A percentile compares a stretch with the other conserved stretches of the same genome.
Conservation (phyloP, 2,888 invertebrate genomes). For the Steinernema hermaphroditum region DNA sequence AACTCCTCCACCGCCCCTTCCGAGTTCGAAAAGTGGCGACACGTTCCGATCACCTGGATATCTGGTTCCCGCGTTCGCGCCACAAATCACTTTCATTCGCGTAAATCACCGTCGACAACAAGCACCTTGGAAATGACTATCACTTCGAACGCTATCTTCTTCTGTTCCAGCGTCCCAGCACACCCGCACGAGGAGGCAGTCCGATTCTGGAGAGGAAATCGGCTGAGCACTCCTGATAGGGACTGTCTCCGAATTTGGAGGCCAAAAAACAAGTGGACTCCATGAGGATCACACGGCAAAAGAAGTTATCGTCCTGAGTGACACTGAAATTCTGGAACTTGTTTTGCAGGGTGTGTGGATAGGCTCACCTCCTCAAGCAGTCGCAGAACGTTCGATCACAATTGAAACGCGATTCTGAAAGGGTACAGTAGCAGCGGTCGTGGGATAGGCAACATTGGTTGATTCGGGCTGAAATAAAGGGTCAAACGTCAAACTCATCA, state of each 20-base stretch:
- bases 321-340: conserved; percentile 5
- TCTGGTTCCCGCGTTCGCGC: too few relatives aligned
- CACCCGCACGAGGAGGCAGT: neutral
- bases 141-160: too few relatives aligned
- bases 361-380: neutral
- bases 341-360: too few relatives aligned
- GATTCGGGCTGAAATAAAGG: conserved; percentile 28
- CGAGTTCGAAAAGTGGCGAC: too few relatives aligned
- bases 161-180: too few relatives aligned
- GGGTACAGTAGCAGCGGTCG: conserved; percentile 8
- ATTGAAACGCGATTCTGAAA: neutral
- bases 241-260: neutral
- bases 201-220: neutral
- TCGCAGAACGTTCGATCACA: conserved; percentile 2
- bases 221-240: neutral
- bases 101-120: too few relatives aligned
- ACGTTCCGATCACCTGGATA: too few relatives aligned
- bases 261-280: conserved; percentile 13
- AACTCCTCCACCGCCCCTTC: too few relatives aligned
- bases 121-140: too few relatives aligned
- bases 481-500: too few relatives aligned
- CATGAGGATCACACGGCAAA: conserved; percentile 11
- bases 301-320: conserved; percentile 6
- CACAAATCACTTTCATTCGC: too few relatives aligned
- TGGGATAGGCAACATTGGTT: conserved; percentile 18